A percentile compares a stretch with the other conserved stretches of the same genome.
Evolutionary conservation across 2,113 vertebrate species (phyloP).

Genomic region (Tricholaema leucomelas): DNA sequence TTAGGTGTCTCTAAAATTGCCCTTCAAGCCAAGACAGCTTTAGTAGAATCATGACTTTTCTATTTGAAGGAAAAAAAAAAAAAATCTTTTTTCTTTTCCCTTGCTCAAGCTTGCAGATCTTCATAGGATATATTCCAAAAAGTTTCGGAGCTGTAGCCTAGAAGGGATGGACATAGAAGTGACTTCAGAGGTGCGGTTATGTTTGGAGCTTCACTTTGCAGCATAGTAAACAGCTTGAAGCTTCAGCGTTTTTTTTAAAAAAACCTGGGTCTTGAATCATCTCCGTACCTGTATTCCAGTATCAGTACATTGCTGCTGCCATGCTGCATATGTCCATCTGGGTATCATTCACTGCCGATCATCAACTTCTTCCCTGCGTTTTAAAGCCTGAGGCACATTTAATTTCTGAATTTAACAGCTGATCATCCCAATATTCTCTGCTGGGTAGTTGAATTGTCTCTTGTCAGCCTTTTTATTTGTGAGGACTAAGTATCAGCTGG

Average conservation of each 20-base stretch:
- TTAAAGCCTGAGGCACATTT: slow-evolving; percentile 25
- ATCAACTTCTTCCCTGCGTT: slow-evolving; percentile 10
- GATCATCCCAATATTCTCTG: slow-evolving; percentile 54
- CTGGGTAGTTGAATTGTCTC: slow-evolving; percentile 60
- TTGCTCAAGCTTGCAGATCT: slow-evolving; percentile 26
- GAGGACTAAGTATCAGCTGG: slow-evolving; percentile 43
- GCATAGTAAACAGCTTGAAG: slow-evolving; percentile 37
- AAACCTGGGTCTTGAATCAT: slow-evolving; percentile 36
- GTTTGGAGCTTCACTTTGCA: slow-evolving; percentile 44
- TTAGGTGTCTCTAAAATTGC: neutral
- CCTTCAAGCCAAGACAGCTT: neutral
- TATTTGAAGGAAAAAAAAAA: neutral
- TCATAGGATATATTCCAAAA: neutral
- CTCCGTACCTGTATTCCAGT: slow-evolving; percentile 50
- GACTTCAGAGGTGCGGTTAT: neutral
- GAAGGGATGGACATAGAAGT: neutral
- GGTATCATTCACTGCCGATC: slow-evolving; percentile 48
- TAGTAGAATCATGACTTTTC: neutral
- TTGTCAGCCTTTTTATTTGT: slow-evolving; percentile 47
- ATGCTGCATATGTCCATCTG: slow-evolving; percentile 55
- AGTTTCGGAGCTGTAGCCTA: neutral
- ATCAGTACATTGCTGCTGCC: slow-evolving; percentile 38
- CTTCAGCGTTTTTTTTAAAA: neutral
- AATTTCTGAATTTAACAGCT: slow-evolving; percentile 45
- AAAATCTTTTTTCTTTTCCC: neutral